Base-by-base conservation (phyloP, 2,113 vertebrate genomes). In the Eudorcas thomsonii region DNA sequence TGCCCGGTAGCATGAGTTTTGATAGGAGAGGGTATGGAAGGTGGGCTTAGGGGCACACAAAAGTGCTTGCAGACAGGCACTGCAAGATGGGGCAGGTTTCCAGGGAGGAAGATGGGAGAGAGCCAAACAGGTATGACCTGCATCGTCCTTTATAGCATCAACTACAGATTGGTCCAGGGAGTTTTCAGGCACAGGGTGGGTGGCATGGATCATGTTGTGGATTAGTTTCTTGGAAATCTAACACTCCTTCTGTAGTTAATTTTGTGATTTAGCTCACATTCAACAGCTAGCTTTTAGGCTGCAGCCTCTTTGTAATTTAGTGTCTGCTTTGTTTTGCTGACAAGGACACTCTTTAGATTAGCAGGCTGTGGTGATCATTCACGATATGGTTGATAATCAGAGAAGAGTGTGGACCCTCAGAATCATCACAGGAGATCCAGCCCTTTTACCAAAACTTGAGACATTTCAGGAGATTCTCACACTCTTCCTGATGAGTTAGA, bases 31-130 rank as follows among this genome's bases (percentile, higher is more conserved):
- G 25, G 5, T 67, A 7, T 21, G 28, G 52, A 62, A n/a, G 36
- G 88, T 55, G 45, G 39, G 59, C 45, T 28, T 50, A 2, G 26
- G 59, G 23, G 13, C 54, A 11, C 2, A 2, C 4, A 25, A n/a
- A 55, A 59, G 7, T 0, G 0, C 39, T 33, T 8, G 5, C 10
- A 19, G 14, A 30, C 2, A 5, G 30, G 74, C 6, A 0, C 3
- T 8, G 1, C 30, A 30, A 64, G 33, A 26, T 2, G 57, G n/a
- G 50, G 78, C 39, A 62, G 7, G 17, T 55, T 95, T 82, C 64
- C 26, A 50, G 77, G 55, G 36, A 82, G 67, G 45, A 74, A 10
- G 45, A 15, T 25, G 26, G 52, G 8, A 82, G 25, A 1, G 8
- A 26, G 33, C 84, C 62, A 14, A 14, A 59, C 33, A 0, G 54